Evolutionary conservation across 2,888 invertebrate genomes (phyloP), one percentile per base, ranked within the genome.

Genomic region (Shargacucullia verbasci): DNA sequence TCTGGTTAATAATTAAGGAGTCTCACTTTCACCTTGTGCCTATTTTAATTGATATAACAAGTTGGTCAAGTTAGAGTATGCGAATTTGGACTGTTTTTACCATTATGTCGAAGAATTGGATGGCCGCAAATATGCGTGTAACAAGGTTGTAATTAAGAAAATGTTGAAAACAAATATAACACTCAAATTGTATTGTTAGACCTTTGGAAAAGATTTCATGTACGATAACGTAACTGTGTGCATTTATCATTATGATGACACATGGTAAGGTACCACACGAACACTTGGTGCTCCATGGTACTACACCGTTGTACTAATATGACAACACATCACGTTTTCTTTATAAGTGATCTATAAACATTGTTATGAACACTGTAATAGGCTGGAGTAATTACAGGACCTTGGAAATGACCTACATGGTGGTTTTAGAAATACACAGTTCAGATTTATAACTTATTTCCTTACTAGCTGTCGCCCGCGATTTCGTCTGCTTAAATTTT

Each of bases 1-100:
- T 91, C 91, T 88, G 83, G 77, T 90, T 81, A 87, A 61, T 82
- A 76, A 74, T 63, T 70, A 72, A 81, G 76, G 68, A 82, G 79
- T 79, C 80, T 77, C 76, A 86, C 88, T 87, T 91, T 90, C 88
- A 85, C 88, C 83, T 80, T 63, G 68, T 75, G 79, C 67, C 67
- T 80, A 79, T 84, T 82, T 48, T 78, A 80, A 80, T 85, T 59
- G 56, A 61, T 67, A 47, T 80, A 80, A 79, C 54, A 50, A 64
- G 40, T 44, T 67, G 47, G 54, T 37, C 50, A 37, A 56, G 56
- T 49, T 49, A 31, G 10, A 44, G 33, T 44, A 4, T 48, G 39
- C 12, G 29, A 20, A 57, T 33, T 8, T 7, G 29, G 29, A 6
- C 4, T 29, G n/a, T 9, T 29, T 29, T 9, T 29, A 29, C 9